Percentiles rank a stretch among this genome's conserved stretches.
These are phyloP conservation scores for Sebastolobus alascanus DNA, from an alignment of 2,797 vertebrate genomes.

Conservation along the genomic window DNA sequence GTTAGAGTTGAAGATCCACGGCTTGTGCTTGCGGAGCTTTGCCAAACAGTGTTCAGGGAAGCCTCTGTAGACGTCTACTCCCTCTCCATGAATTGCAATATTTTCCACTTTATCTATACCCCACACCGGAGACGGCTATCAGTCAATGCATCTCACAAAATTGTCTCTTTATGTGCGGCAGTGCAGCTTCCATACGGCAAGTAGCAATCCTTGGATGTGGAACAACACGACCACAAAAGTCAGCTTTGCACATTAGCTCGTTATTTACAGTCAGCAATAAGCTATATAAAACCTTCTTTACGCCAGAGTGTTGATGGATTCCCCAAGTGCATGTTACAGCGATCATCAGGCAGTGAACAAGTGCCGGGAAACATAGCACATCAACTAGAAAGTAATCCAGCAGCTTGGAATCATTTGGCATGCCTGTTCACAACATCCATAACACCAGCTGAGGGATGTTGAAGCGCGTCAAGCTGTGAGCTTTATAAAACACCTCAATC, in stretches of 20 bases:
- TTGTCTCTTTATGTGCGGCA: constrained; percentile 24
- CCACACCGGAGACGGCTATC: constrained; percentile 48
- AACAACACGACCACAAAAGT: constrained; percentile 65
- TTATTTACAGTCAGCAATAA: constrained; percentile 74
- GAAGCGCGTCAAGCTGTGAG: constrained; percentile 63
- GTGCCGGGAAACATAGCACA: constrained; percentile 59
- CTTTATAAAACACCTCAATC: constrained; percentile 77
- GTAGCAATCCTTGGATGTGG: constrained; percentile 39
- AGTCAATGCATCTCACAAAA: constrained; percentile 47
- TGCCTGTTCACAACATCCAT: constrained; percentile 62
- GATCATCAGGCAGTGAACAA: constrained; percentile 66
- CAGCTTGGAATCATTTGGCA: constrained; percentile 58
- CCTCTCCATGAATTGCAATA: constrained; percentile 57
- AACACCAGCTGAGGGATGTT: constrained; percentile 65
- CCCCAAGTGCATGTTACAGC: constrained; percentile 63
- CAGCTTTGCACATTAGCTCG: constrained; percentile 60
- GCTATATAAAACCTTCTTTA: constrained; percentile 63
- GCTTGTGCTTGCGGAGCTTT: constrained; percentile 56
- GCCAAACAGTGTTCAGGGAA: constrained; percentile 56
- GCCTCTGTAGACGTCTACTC: constrained; percentile 42
- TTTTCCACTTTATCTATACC: constrained; percentile 48
- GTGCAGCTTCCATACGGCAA: constrained; percentile 21
- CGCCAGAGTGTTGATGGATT: constrained; percentile 67
- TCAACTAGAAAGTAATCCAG: constrained; percentile 68
- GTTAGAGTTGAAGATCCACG: constrained; percentile 58